A percentile compares a stretch with the other conserved stretches of the same genome.
phyloP scores from a whole-genome alignment of 2,888 invertebrate species.

The Drosophila mimica region DNA sequence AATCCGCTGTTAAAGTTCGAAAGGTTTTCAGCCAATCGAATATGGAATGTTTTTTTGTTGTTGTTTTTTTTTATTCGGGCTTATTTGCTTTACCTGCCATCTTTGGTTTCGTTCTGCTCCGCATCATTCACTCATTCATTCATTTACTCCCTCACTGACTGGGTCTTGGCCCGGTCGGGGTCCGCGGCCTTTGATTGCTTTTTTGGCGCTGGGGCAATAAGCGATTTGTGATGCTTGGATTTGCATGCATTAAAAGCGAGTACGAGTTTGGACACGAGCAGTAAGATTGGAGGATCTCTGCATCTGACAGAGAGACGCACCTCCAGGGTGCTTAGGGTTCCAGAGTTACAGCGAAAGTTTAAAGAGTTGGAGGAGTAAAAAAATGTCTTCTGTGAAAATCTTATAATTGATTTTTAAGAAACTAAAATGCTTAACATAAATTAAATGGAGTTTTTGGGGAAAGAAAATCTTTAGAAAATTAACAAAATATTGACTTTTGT shows the following conservation, averaged over 20 bases:
- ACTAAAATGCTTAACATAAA: neutral
- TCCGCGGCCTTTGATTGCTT: constrained; percentile 62
- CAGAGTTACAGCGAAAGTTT: neutral
- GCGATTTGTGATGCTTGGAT: constrained; percentile 56
- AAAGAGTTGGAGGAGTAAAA: no score
- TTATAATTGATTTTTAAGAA: neutral
- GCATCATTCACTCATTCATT: constrained; percentile 55
- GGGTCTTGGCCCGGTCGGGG: constrained; percentile 50
- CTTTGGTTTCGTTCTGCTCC: constrained; percentile 55
- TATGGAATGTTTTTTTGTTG: constrained; percentile 40
- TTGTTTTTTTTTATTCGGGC: constrained; percentile 1
- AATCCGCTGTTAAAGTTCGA: constrained; percentile 62
- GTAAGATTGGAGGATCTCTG: constrained; percentile 7
- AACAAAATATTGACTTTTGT: neutral
- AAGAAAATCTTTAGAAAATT: neutral
- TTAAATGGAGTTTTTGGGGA: neutral
- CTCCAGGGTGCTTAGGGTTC: constrained; percentile 8
- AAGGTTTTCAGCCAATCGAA: constrained; percentile 66
- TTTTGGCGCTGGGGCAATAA: constrained; percentile 59
- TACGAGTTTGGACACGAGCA: constrained; percentile 2
- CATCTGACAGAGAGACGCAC: neutral
- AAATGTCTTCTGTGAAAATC: neutral
- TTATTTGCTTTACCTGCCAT: constrained; percentile 54
- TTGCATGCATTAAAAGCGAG: constrained; percentile 50
- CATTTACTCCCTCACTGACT: constrained; percentile 23